Evolutionary conservation across 2,797 vertebrate species (phyloP), one percentile per base, ranked within the genome.

Genomic region (Falco berigora): DNA sequence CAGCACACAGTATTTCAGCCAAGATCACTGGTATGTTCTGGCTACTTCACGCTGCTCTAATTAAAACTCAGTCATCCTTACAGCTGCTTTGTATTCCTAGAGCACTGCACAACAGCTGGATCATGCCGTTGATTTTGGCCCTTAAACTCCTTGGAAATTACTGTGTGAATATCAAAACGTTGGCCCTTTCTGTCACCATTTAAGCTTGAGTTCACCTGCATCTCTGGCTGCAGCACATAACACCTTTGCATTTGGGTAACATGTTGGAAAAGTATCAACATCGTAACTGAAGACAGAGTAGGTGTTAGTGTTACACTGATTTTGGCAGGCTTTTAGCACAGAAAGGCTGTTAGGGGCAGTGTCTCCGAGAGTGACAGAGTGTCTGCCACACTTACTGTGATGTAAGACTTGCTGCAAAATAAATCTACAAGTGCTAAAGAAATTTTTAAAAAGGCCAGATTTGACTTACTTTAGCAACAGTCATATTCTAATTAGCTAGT

Each of bases 61-160:
- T 95, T 96, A 83, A 89, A 87, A 77, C 84, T 64, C 74, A 49
- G 56, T 58, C 89, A 83, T 75, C 64, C 71, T 74, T 61, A 71
- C 83, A 93, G 94, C 92, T 94, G 88, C 68, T 82, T 91, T 89
- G 56, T 92, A 61, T 92, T 95, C 80, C 74, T 95, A 72, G 86
- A 92, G 72, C 90, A 22, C 77, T 62, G 52, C 40, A 61, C 49
- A 77, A 90, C 93, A 97, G 88, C 96, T 95, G 95, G 92, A 82
- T 67, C n/a, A 28, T 73, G 63, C 63, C 30, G 0, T 63, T 74
- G 80, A 67, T 71, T 93, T 88, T 91, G 84, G 77, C 81, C 88
- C 83, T 75, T 88, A 50, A 86, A 46, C 25, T 82, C 36, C 44
- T 87, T 86, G 67, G 56, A 88, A 91, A 88, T 66, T 53, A 59